These are phyloP conservation scores for Tetramorium parvispinum DNA, from an alignment of 1,140 invertebrate genomes.

Conservation along the genomic window DNA sequence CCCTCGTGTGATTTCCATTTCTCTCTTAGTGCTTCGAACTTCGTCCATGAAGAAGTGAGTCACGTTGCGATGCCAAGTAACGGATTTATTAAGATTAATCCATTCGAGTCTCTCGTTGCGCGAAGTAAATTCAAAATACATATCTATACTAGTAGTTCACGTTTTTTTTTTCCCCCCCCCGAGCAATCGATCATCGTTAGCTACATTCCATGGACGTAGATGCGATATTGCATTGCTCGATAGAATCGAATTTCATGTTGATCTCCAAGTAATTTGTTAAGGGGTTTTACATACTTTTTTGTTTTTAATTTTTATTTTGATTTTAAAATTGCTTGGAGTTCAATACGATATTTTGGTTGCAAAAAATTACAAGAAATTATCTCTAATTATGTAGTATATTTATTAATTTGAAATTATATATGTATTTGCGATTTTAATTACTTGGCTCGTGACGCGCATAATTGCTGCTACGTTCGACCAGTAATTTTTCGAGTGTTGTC, in stretches of 20 bases:
- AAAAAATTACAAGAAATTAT: background rate
- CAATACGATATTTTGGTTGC: background rate
- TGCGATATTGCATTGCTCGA: background rate
- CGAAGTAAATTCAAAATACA: background rate
- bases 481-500: background rate
- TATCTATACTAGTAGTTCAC: background rate
- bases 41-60: background rate
- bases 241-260: conserved; percentile 4
- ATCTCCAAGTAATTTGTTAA: background rate
- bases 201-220: conserved; percentile 46
- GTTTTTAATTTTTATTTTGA: background rate
- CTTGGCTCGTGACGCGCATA: conserved; percentile 15
- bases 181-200: background rate
- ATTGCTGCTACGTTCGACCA: background rate
- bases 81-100: background rate
- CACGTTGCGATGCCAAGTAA: conserved; percentile 44
- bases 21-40: background rate
- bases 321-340: background rate
- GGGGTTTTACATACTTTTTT: background rate
- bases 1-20: conserved; percentile 27
- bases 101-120: background rate
- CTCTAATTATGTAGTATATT: background rate
- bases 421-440: background rate
- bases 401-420: background rate
- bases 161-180: too few relatives aligned